Evolutionary conservation across 2,113 vertebrate genomes (phyloP).

Genomic region (Dinomys branickii): DNA sequence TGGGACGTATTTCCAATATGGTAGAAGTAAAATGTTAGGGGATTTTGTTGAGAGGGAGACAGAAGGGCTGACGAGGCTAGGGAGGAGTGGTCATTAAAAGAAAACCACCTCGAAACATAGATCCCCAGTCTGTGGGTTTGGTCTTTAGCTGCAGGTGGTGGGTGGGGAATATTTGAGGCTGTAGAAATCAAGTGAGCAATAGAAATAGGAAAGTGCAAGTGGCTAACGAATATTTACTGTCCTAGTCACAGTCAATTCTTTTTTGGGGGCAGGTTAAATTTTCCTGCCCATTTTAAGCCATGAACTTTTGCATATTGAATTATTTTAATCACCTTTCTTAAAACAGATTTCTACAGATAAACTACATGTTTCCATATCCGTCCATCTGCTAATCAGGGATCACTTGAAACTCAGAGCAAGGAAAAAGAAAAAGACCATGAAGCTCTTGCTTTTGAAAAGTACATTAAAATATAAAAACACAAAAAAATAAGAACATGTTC

Average conservation of each 20-base stretch:
- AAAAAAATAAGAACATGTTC: conserved; percentile 69
- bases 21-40: background rate
- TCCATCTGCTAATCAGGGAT: conserved; percentile 38
- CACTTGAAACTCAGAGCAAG: conserved; percentile 45
- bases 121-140: background rate
- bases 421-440: background rate
- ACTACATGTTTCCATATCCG: background rate
- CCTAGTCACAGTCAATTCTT: background rate
- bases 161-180: background rate
- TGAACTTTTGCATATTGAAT: background rate
- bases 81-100: background rate
- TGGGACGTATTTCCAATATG: background rate
- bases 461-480: conserved; percentile 15
- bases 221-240: conserved; percentile 32
- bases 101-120: background rate
- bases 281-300: background rate
- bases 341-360: background rate
- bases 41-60: background rate
- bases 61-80: background rate
- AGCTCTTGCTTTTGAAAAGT: conserved; percentile 42
- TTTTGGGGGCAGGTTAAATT: background rate
- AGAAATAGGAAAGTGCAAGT: background rate
- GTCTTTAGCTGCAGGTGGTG: background rate
- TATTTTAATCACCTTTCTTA: background rate
- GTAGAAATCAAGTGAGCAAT: conserved; percentile 24